Conservation (phyloP, 2,888 invertebrate species). For the Lydus trimaculatus region DNA sequence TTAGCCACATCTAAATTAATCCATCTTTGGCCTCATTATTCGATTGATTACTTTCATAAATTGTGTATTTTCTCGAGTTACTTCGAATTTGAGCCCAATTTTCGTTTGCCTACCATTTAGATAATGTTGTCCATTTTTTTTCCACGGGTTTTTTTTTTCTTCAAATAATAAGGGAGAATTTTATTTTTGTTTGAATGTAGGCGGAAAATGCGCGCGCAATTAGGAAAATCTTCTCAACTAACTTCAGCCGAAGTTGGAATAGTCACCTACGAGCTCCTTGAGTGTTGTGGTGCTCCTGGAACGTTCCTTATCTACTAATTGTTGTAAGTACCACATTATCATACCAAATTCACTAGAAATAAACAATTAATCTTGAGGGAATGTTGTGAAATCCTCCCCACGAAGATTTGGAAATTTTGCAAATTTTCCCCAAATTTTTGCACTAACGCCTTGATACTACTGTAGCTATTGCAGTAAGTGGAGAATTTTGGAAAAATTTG, state of each 20-base stretch:
- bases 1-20: neutral
- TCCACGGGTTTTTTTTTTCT: neutral
- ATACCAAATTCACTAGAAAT: neutral
- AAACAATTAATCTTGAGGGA: neutral
- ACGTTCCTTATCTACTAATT: conserved; percentile 55
- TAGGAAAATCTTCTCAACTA: conserved; percentile 31
- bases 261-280: conserved; percentile 61
- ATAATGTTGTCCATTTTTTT: neutral
- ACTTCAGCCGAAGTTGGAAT: conserved; percentile 38
- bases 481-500: too few relatives aligned
- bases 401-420: neutral
- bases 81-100: neutral
- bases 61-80: too few relatives aligned
- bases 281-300: conserved; percentile 62
- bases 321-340: conserved; percentile 49
- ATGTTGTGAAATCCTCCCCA: neutral
- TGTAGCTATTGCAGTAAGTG: neutral
- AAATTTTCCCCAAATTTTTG: neutral
- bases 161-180: neutral
- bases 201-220: conserved; percentile 13
- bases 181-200: conserved; percentile 9
- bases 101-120: neutral
- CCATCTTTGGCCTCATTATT: neutral
- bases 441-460: neutral
- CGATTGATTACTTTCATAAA: neutral